These are phyloP conservation scores for Saccopteryx leptura DNA, from an alignment of 2,113 vertebrate genomes.

Conservation along the genomic window DNA sequence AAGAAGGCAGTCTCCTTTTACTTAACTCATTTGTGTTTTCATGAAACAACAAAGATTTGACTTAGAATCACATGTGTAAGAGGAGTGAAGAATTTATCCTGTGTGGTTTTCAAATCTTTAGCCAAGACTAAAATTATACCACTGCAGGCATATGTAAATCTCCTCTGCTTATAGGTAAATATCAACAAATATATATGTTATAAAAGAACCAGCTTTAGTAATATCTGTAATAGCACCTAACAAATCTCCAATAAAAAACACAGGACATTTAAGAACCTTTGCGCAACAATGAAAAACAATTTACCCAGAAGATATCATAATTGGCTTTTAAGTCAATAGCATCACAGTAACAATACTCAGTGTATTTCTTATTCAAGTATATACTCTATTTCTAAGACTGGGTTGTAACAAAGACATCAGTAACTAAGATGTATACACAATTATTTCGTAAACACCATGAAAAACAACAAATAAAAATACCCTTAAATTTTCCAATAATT, in stretches of 20 bases:
- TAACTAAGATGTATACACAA: conserved; percentile 4
- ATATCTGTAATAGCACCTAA: neutral
- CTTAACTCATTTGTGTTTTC: conserved; percentile 52
- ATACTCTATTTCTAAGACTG: conserved; percentile 58
- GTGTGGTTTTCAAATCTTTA: conserved; percentile 2
- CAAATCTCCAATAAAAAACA: conserved; percentile 10
- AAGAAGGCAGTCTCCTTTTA: conserved; percentile 59
- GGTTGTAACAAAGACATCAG: conserved; percentile 38
- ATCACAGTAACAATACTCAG: conserved; percentile 77
- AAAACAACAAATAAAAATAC: conserved; percentile 51
- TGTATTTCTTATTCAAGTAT: conserved; percentile 76
- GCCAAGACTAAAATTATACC: conserved; percentile 18
- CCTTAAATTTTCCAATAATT: conserved; percentile 57
- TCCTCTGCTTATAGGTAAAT: neutral
- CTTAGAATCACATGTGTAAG: conserved; percentile 17
- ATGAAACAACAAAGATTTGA: conserved; percentile 57
- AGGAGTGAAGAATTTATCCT: neutral
- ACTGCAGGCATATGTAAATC: neutral
- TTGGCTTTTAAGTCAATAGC: neutral
- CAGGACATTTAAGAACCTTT: neutral
- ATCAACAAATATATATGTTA: neutral
- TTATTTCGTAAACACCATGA: conserved; percentile 59
- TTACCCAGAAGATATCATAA: conserved; percentile 50
- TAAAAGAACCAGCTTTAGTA: conserved; percentile 11
- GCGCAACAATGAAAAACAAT: conserved; percentile 16